A percentile compares a stretch with the other conserved stretches of the same genome.
Conservation (phyloP, 2,113 vertebrate genomes). For the Hylia prasina region DNA sequence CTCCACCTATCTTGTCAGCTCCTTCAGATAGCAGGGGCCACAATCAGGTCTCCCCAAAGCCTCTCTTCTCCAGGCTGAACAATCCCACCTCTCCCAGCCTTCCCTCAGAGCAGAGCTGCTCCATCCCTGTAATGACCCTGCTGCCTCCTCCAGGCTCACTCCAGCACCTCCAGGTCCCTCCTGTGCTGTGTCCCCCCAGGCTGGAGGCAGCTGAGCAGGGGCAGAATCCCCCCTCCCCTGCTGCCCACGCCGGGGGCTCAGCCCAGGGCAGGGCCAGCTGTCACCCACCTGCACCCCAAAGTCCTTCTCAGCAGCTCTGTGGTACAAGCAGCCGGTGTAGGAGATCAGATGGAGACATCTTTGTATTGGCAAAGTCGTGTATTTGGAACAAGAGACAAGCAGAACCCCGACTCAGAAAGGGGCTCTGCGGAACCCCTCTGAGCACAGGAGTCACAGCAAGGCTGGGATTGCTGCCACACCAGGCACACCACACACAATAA, state of each 20-base stretch:
- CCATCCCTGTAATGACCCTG: neutral
- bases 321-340: neutral
- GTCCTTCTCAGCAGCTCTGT: neutral
- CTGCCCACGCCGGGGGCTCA: neutral
- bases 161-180: neutral
- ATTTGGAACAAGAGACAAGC: neutral
- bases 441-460: neutral
- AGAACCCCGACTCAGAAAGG: fast-evolving
- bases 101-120: neutral
- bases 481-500: neutral
- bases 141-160: neutral
- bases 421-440: neutral
- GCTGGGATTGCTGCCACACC: neutral
- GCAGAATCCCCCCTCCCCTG: neutral
- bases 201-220: neutral
- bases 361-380: neutral
- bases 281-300: neutral
- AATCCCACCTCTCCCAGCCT: neutral
- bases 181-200: neutral
- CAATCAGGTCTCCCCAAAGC: neutral
- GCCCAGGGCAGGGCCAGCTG: neutral
- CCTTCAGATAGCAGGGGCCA: neutral
- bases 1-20: neutral
- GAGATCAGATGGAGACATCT: neutral
- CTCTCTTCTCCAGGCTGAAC: neutral